These are phyloP conservation scores for Eledone cirrhosa DNA, from an alignment of 2,888 invertebrate genomes.

Conservation along the genomic window DNA sequence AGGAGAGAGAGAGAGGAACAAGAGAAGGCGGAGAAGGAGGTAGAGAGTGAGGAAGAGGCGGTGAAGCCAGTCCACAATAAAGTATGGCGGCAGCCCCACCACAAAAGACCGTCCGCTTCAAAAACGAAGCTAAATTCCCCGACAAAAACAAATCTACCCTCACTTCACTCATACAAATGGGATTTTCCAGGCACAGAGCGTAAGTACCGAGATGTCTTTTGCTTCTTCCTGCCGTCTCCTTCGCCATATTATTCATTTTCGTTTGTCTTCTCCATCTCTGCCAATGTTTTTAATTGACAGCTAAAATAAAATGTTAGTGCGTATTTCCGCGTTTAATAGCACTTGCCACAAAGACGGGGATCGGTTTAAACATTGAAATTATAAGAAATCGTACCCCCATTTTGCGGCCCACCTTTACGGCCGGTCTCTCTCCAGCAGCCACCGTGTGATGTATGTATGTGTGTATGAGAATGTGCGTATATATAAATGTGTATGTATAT, in stretches of 20 bases:
- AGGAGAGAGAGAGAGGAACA: too few species aligned
- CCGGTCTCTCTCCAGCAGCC: neutral
- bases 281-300: too few species aligned
- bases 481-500: too few species aligned
- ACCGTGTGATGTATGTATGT: too few species aligned
- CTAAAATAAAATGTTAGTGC: too few species aligned
- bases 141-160: constrained; percentile 16
- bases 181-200: constrained; percentile 22
- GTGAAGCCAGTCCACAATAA: too few species aligned
- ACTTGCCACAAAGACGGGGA: neutral
- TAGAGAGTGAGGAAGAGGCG: too few species aligned
- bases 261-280: too few species aligned
- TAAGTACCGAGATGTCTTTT: neutral
- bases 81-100: constrained; percentile 14
- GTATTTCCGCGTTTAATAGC: neutral
- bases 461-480: too few species aligned
- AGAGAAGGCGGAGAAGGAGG: too few species aligned
- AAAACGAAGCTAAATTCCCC: neutral
- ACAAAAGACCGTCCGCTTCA: constrained; percentile 22
- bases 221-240: neutral
- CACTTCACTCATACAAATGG: constrained; percentile 10
- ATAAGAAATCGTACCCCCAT: neutral
- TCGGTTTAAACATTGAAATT: neutral
- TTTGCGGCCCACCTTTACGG: constrained; percentile 1
- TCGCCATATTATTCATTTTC: neutral